Evolutionary conservation across 2,797 vertebrate genomes (phyloP), one percentile per base, ranked within the genome.

Genomic region (Schizopygopsis pylzovi): DNA sequence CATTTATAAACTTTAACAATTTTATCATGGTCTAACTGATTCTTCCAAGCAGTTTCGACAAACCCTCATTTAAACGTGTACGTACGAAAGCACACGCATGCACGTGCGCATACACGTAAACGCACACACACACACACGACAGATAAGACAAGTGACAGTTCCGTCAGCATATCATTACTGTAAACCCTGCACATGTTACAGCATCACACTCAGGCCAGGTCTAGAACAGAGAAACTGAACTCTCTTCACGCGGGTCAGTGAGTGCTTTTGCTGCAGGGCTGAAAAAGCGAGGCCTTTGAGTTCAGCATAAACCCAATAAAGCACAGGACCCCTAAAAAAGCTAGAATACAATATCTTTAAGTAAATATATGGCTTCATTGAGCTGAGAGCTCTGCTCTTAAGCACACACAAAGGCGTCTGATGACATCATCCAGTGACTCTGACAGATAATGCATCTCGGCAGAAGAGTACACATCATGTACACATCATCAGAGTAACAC

Each of bases 341-440:
- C 22, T 37, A 33, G n/a, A 56, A 56, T 59, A 59, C 47, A 61
- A 80, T 67, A 22, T 67, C 47, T 83, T 59, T 45, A 72, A 59
- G 52, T 45, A 84, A 83, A 84, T 83, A 72, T 67, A 79, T 59
- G 45, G 71, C 56, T 68, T 84, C 65, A 75, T 41, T 54, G 72
- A 84, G 82, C 68, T 59, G 65, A 59, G 80, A 72, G 83, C 77
- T 87, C 88, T 85, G 88, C 47, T 80, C 83, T 76, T 68, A 3
- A 75, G 1, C 73, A 56, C 73, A 37, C 79, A 75, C 73, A 80
- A 79, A 85, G 79, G 49, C 82, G 83, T 85, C 83, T 70, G 16
- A 45, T 85, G 68, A 83, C 79, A 87, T 87, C 83, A 85, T 28
- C 15, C 5, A 65, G 25, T 25, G n/a, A 63, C 59, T 63, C 6